These are phyloP conservation scores for Urocynchramus pylzowi DNA, from an alignment of 2,113 vertebrate species.

Conservation along the genomic window DNA sequence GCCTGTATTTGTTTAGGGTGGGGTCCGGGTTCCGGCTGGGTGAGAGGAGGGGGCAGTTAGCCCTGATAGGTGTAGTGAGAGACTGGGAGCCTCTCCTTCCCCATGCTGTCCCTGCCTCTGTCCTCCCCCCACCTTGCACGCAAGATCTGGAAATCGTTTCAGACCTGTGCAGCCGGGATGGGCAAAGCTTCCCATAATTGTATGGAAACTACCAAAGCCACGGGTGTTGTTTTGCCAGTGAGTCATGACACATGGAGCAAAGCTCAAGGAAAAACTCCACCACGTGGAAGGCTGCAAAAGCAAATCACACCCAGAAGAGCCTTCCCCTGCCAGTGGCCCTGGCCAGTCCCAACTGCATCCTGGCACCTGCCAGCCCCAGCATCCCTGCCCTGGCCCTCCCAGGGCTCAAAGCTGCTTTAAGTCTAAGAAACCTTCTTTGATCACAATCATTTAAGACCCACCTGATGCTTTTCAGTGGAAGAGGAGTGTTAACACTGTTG, in stretches of 20 bases:
- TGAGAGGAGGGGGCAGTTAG: conserved; percentile 61
- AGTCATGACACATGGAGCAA: conserved; percentile 50
- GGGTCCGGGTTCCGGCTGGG: conserved; percentile 1
- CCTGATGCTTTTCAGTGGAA: not conserved
- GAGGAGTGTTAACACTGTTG: not conserved
- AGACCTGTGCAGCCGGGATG: not conserved
- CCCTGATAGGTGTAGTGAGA: conserved; percentile 60
- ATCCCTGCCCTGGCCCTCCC: not conserved
- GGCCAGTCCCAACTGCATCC: not conserved
- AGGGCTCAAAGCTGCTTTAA: fast-evolving
- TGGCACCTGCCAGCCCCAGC: not conserved
- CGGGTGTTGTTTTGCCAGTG: conserved; percentile 43
- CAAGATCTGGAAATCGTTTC: conserved; percentile 56
- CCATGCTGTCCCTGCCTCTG: not conserved
- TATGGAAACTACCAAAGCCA: conserved; percentile 39
- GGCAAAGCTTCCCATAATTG: conserved; percentile 31
- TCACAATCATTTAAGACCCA: not conserved
- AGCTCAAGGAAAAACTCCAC: conserved; percentile 43
- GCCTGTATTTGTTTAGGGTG: conserved; percentile 76
- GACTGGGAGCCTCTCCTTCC: conserved; percentile 21
- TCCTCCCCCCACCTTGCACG: conserved; percentile 7
- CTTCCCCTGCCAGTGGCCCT: not conserved
- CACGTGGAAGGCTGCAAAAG: not conserved
- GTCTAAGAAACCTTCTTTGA: not conserved
- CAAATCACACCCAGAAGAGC: conserved; percentile 3